Evolutionary conservation across 2,888 invertebrate genomes (phyloP), one percentile per base, ranked within the genome.

Genomic region (Himalopsyche japonica): DNA sequence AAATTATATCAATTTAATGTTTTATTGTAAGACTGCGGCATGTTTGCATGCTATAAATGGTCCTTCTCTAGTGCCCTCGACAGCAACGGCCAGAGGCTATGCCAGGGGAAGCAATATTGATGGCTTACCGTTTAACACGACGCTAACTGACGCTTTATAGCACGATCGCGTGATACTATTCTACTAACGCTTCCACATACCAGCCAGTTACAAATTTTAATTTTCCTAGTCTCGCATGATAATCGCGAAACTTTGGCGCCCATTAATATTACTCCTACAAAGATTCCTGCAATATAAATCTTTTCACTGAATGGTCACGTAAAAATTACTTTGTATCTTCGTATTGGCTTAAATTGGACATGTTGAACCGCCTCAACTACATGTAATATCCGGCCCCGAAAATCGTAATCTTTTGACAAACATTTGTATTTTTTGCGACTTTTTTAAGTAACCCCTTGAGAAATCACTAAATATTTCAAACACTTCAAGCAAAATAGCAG

Each of bases 121-220:
- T 85, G 81, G 80, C 30, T 49, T 43, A 49, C 81, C 84, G 81
- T 81, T 84, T 84, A 84, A 79, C 30, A 47, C 84, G 79, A 78
- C 83, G 83, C 76, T 85, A 83, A 85, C 81, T 81, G 83, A 80
- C 84, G 82, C 82, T 82, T 85, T 85, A 86, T 83, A 79, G 83
- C 64, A 76, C 18, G 81, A 82, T 86, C 80, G 86, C 85, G 86
- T 85, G 86, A 82, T 82, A 80, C 27, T 34, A 47, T 76, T 64
- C 77, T 20, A 37, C 78, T 5, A 70, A 64, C 81, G 82, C 47
- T 80, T 47, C 76, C 76, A 49, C 32, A 43, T 80, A 80, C 27
- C 78, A 48, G 76, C 78, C 57, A 49, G 81, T 20, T 81, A 76
- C 27, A 48, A 79, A 24, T 84, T 84, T 84, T 82, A 64, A 84